Evolutionary conservation across 2,797 vertebrate genomes (phyloP), one percentile per base, ranked within the genome.

Genomic region (Tragelaphus eurycerus): DNA sequence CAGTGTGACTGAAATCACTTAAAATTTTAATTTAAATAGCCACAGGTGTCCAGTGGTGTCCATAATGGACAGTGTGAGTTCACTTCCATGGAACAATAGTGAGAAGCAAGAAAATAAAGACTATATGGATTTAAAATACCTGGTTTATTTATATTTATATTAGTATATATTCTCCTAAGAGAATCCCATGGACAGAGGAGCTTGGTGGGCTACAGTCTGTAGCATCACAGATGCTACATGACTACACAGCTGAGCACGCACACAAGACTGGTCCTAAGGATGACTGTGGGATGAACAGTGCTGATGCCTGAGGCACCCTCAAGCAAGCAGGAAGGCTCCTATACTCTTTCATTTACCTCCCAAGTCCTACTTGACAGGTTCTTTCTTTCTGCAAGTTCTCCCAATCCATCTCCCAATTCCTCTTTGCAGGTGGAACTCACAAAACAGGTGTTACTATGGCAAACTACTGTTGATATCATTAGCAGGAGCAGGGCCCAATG

Each of bases 261-360:
- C 67, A 7, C 12, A 25, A 43, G 34, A 25, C 67, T 43, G 21
- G 17, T 14, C 23, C 14, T 3, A 46, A 15, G n/a, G 4, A 52
- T 6, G 29, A 43, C 29, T 0, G 2, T 0, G 1, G 48, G 59
- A 25, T 43, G 43, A 19, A 27, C 38, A 2, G 8, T 0, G 27
- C 31, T 14, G 7, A 52, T 23, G 7, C 25, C 2, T 34, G 14
- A 8, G 31, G 0, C 2, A 12, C 46, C 38, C 34, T 17, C 27
- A 1, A 71, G 27, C n/a, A 21, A 5, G 43, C 50, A 34, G 27
- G 57, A 38, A 34, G 38, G 50, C 1, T 14, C 5, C 3, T 4
- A 11, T 13, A 8, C 3, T 9, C 38, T 12, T 21, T 13, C 9
- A 11, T 27, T 13, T 29, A 29, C 14, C 34, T 54, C 12, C n/a